Evolutionary conservation across 2,888 invertebrate species (phyloP), one percentile per base, ranked within the genome.

Genomic region (Acleris holmiana): DNA sequence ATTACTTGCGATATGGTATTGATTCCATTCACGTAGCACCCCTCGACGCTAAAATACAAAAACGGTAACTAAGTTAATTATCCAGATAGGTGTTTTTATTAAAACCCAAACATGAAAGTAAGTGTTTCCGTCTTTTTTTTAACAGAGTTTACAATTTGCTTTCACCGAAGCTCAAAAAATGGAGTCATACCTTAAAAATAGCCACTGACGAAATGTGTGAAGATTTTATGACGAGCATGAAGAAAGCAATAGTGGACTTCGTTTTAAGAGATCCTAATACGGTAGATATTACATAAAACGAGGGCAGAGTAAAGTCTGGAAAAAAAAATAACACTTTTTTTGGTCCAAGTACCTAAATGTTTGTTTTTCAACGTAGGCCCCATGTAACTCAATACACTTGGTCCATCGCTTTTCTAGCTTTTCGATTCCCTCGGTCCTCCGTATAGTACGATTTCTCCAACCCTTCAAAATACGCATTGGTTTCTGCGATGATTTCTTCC

Each of bases 221-320:
- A 68, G 97, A 98, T 76, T 99, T 97, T 80, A 94, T 96, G 80
- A 94, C 96, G 83, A 96, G 96, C 68, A 96, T 98, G 79, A 98
- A 98, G 81, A 98, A 98, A 81, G 96, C 98, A 0, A 96, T 97
- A 58, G 96, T 99, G 0, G 98, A 98, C 88, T 99, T 98, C 83
- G 97, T 98, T 0, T 91, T 99, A 4, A 95, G 96, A 76, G 97
- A 98, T 86, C 96, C 96, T 0, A 90, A 88, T 69, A 89, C 88
- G 86, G 93, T 90, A 71, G 3, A n/a, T n/a, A n/a, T n/a, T n/a
- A n/a, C n/a, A n/a, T n/a, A n/a, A n/a, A n/a, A n/a, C n/a, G n/a
- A n/a, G n/a, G n/a, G n/a, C n/a, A n/a, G n/a, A n/a, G n/a, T n/a
- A n/a, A n/a, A n/a, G n/a, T n/a, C n/a, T n/a, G n/a, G n/a, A n/a